Evolutionary conservation across 2,888 invertebrate species (phyloP).

Genomic region (Leptinotarsa haldemani): DNA sequence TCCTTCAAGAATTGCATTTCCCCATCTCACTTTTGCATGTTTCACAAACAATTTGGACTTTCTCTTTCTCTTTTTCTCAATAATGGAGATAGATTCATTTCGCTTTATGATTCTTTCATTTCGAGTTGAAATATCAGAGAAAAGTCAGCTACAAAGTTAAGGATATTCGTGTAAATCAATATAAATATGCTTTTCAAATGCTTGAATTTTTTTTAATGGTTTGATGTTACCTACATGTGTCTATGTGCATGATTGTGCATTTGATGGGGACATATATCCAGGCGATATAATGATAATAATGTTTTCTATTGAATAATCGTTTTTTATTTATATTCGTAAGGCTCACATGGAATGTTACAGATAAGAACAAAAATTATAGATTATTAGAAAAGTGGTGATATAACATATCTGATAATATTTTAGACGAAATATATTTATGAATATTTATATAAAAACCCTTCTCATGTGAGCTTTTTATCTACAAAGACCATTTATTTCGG

Average conservation of each 20-base stretch:
- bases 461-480: constrained; percentile 56
- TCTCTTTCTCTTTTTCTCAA: too few species aligned
- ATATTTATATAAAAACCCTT: constrained; percentile 49
- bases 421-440: constrained; percentile 58
- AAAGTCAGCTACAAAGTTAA: neutral
- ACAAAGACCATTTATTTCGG: constrained; percentile 45
- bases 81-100: too few species aligned
- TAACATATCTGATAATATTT: constrained; percentile 60
- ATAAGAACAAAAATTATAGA: constrained; percentile 41
- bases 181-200: constrained; percentile 13
- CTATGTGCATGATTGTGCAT: constrained; percentile 18
- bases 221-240: constrained; percentile 11
- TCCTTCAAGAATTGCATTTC: neutral
- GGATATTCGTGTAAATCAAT: constrained; percentile 3
- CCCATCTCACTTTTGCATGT: neutral
- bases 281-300: constrained; percentile 20
- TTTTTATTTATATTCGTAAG: constrained; percentile 28
- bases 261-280: constrained; percentile 29
- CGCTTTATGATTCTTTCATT: neutral
- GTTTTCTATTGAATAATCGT: constrained; percentile 14
- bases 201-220: constrained; percentile 9
- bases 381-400: constrained; percentile 55
- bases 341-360: constrained; percentile 52
- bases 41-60: too few species aligned
- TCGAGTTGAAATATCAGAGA: neutral